A percentile compares a stretch with the other conserved stretches of the same genome.
Conservation (phyloP, 2,113 vertebrate genomes). For the Rhodinocichla rosea region DNA sequence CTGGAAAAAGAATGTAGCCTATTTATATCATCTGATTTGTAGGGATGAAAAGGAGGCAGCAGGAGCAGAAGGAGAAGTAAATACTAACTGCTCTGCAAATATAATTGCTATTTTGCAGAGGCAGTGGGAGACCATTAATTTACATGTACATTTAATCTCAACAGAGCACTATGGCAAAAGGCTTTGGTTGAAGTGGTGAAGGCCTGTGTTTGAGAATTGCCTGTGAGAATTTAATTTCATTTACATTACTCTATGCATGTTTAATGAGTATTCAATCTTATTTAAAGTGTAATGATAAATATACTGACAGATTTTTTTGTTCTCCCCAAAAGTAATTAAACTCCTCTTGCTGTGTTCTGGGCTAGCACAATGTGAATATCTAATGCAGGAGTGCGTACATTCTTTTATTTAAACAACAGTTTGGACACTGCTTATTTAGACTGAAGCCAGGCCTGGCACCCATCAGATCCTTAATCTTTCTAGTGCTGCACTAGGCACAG, state of each 20-base stretch:
- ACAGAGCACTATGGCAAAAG: not conserved
- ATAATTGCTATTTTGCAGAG: not conserved
- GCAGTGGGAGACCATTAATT: not conserved
- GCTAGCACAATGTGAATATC: slow-evolving; percentile 12
- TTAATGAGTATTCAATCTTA: slow-evolving; percentile 46
- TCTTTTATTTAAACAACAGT: slow-evolving; percentile 27
- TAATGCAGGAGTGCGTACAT: not conserved
- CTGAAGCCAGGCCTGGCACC: not conserved
- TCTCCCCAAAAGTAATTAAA: slow-evolving; percentile 35
- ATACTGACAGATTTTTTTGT: slow-evolving; percentile 53
- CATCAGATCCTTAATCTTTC: not conserved
- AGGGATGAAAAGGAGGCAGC: not conserved
- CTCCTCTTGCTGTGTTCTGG: not conserved
- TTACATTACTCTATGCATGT: slow-evolving; percentile 52
- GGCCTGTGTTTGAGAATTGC: slow-evolving; percentile 19
- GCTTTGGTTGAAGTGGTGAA: slow-evolving; percentile 25
- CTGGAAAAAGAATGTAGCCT: not conserved
- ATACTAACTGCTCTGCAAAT: not conserved
- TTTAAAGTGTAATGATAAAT: slow-evolving; percentile 69
- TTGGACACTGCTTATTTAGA: not conserved
- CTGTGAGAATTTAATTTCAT: slow-evolving; percentile 17
- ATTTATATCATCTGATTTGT: not conserved
- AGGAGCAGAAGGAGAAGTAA: not conserved
- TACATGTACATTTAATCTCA: not conserved
- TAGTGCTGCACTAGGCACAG: not conserved